A percentile compares a stretch with the other conserved stretches of the same genome.
Evolutionary conservation across 2,888 invertebrate genomes (phyloP).

Genomic region (Eugnorisma glareosa): DNA sequence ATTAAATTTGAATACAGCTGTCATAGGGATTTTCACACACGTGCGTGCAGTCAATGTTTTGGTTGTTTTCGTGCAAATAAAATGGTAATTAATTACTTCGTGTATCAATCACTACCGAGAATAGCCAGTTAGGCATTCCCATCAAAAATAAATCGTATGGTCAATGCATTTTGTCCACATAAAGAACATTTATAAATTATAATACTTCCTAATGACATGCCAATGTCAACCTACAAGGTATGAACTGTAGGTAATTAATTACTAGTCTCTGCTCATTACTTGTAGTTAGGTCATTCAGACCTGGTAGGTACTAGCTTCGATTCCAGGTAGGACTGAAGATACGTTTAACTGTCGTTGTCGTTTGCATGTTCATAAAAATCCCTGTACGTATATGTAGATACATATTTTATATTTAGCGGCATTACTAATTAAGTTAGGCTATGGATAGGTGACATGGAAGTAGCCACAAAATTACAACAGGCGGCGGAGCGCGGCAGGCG

Average conservation of each 20-base stretch:
- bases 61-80: background rate
- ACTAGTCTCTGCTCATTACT: background rate
- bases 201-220: background rate
- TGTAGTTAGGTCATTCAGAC: background rate
- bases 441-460: background rate
- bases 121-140: background rate
- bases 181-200: background rate
- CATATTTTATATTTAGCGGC: background rate
- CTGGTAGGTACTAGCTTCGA: background rate
- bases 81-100: background rate
- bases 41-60: background rate
- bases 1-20: background rate
- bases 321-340: background rate
- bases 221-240: background rate
- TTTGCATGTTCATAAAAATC: background rate
- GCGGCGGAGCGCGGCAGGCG: no score
- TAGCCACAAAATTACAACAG: background rate
- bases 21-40: background rate
- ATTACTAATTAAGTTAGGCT: background rate
- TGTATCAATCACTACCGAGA: background rate
- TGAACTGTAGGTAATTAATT: background rate
- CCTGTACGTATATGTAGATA: background rate
- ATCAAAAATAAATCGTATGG: background rate
- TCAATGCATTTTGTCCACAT: background rate
- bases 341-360: background rate